A percentile compares a stretch with the other conserved stretches of the same genome.
Conservation (phyloP, 2,797 vertebrate genomes). For the Pampus argenteus region DNA sequence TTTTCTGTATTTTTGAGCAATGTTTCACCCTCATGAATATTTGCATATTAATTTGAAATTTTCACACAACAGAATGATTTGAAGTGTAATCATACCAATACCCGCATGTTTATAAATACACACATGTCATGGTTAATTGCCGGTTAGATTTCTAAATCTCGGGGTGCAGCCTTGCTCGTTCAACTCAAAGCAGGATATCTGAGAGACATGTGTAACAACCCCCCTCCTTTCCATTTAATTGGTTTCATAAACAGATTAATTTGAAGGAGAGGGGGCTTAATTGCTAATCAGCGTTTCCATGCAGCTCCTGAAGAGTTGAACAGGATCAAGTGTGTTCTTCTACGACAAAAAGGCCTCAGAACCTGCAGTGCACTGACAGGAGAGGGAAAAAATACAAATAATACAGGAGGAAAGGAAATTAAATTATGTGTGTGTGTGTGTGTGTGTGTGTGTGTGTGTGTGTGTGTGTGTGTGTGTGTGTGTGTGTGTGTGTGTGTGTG, state of each 20-base stretch:
- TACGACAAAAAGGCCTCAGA: conserved; percentile 75
- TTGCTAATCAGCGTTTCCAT: conserved; percentile 85
- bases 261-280: conserved; percentile 85
- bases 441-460: too few relatives aligned
- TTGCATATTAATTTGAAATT: conserved; percentile 78
- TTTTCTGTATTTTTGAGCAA: conserved; percentile 47
- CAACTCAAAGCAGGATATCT: conserved; percentile 82
- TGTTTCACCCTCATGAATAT: conserved; percentile 63
- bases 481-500: too few relatives aligned
- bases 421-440: too few relatives aligned
- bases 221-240: conserved; percentile 82
- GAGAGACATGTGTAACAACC: conserved; percentile 79
- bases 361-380: conserved; percentile 58
- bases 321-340: conserved; percentile 84
- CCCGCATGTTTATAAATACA: conserved; percentile 74
- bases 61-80: conserved; percentile 73
- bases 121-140: conserved; percentile 78
- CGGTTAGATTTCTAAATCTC: conserved; percentile 83
- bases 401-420: too few relatives aligned
- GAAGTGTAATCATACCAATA: conserved; percentile 77
- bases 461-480: too few relatives aligned
- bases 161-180: conserved; percentile 79
- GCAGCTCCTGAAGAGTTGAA: conserved; percentile 85
- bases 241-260: conserved; percentile 90
- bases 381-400: conserved; percentile 31